These are phyloP conservation scores for Peromyscus melanophrys DNA, from an alignment of 2,797 vertebrate genomes.

Conservation along the genomic window DNA sequence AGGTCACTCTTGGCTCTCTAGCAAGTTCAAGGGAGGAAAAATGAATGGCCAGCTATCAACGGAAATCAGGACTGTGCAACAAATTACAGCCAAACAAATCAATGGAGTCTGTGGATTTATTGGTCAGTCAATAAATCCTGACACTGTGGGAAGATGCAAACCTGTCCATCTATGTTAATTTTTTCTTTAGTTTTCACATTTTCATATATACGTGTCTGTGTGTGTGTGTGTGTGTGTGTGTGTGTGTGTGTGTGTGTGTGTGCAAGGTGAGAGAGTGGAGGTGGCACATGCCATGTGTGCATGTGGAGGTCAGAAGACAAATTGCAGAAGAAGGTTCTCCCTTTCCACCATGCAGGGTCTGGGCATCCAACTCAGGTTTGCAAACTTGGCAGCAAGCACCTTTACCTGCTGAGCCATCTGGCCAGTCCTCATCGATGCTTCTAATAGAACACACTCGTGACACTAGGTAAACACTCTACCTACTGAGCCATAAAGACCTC, in stretches of 20 bases:
- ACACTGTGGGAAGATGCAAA: neutral
- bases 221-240: neutral
- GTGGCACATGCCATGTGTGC: neutral
- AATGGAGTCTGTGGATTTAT: neutral
- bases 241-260: neutral
- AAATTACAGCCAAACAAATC: neutral
- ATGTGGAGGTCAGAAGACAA: neutral
- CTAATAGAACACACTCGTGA: neutral
- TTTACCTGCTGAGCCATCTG: neutral
- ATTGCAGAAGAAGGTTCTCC: neutral
- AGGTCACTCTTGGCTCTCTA: neutral
- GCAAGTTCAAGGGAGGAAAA: neutral
- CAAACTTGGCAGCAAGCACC: neutral
- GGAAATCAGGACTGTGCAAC: neutral
- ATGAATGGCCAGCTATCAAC: neutral
- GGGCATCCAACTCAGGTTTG: neutral
- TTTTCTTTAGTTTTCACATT: neutral
- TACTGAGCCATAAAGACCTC: neutral
- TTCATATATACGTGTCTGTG: neutral
- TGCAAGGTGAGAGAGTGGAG: neutral
- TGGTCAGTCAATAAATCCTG: conserved; percentile 11
- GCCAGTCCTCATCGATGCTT: neutral
- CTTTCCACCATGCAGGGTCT: neutral
- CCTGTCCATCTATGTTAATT: neutral
- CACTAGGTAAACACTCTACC: neutral